A percentile compares a stretch with the other conserved stretches of the same genome.
Conservation (phyloP, 1,140 invertebrate species). For the Diabrotica virgifera region DNA sequence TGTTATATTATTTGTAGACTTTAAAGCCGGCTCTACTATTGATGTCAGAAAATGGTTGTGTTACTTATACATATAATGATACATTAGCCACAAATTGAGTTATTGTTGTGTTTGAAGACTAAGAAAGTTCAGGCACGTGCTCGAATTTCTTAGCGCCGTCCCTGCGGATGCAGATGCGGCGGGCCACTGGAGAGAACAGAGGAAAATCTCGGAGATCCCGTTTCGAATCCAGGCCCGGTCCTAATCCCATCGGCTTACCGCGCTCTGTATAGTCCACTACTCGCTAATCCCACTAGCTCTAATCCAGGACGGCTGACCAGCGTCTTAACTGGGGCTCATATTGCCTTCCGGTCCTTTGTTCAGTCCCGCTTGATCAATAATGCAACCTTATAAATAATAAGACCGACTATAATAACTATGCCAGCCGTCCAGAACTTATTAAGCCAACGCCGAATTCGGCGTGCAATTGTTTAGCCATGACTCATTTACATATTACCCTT, state of each 20-base stretch:
- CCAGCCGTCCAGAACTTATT: constrained; percentile 13
- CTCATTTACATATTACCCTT: background rate
- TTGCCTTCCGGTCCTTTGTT: constrained; percentile 48
- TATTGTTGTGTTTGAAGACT: too few relatives aligned
- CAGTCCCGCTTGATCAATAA: constrained; percentile 46
- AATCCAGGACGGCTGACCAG: constrained; percentile 49
- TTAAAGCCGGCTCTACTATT: too few relatives aligned
- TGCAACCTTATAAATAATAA: constrained; percentile 51
- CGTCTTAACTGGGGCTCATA: constrained; percentile 50
- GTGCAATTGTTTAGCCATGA: constrained; percentile 1
- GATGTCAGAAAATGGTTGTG: too few relatives aligned
- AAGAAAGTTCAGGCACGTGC: too few relatives aligned
- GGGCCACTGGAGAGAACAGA: constrained; percentile 18
- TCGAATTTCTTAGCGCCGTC: constrained; percentile 16
- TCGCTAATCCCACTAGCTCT: constrained; percentile 48
- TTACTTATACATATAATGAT: too few relatives aligned
- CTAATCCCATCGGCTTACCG: constrained; percentile 49
- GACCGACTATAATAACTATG: constrained; percentile 42
- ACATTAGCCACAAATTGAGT: too few relatives aligned
- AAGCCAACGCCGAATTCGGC: constrained; percentile 6
- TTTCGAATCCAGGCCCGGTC: constrained; percentile 42
- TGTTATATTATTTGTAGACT: too few relatives aligned
- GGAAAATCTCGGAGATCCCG: constrained; percentile 44
- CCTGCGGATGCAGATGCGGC: constrained; percentile 47
- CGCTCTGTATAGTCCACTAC: constrained; percentile 48